phyloP scores from a whole-genome alignment of 2,797 vertebrate species.

The Sorex maritimensis region DNA sequence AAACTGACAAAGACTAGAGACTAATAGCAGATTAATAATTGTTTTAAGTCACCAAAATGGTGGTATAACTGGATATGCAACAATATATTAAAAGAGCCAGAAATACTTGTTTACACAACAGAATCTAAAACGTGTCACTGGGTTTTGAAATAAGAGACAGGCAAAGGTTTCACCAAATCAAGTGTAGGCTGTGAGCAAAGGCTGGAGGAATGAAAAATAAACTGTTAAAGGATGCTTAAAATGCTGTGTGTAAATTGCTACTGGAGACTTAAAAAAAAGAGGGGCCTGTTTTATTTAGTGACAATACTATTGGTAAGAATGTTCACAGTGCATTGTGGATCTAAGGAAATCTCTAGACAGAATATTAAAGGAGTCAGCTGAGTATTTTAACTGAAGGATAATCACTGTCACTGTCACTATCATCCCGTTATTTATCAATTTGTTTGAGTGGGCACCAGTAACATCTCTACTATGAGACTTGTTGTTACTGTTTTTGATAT shows the following conservation, averaged over 20 bases:
- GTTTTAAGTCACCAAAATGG: neutral
- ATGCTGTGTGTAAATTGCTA: neutral
- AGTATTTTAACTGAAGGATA: neutral
- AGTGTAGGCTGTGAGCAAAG: neutral
- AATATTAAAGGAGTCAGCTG: neutral
- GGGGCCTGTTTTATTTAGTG: neutral
- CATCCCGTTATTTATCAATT: no score
- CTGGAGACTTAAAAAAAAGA: neutral
- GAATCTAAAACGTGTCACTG: neutral
- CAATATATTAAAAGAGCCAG: neutral
- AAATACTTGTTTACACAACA: neutral
- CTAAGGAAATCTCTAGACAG: conserved; percentile 10
- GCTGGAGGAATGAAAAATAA: neutral
- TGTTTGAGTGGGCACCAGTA: no score
- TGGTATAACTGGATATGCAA: neutral
- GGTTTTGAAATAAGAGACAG: neutral
- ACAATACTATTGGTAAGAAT: conserved; percentile 3
- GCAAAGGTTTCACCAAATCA: neutral
- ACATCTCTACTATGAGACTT: no score
- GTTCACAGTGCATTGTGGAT: no score
- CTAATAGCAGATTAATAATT: neutral
- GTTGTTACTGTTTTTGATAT: no score
- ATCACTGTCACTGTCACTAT: no score
- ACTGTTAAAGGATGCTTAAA: neutral
- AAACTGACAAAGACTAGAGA: neutral